A percentile compares a stretch with the other conserved stretches of the same genome.
Conservation (phyloP, 2,888 invertebrate species). For the Brachypalpus laphriformis region DNA sequence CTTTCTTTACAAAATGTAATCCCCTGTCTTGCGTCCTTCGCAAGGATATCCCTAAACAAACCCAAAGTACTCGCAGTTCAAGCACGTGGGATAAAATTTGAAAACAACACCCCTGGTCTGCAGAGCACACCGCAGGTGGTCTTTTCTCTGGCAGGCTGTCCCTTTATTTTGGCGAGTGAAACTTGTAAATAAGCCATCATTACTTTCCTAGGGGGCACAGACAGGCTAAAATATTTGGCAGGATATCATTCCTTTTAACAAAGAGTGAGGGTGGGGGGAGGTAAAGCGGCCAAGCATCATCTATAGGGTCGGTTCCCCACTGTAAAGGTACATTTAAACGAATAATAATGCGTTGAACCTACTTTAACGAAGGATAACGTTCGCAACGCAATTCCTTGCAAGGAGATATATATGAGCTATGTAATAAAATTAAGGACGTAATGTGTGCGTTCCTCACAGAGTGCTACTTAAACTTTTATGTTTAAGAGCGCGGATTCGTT, state of each 20-base stretch:
- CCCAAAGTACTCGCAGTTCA: not conserved
- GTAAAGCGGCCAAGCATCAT: not conserved
- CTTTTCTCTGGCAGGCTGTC: not conserved
- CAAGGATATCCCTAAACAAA: not conserved
- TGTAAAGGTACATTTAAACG: not conserved
- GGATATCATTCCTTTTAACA: slow-evolving; percentile 1
- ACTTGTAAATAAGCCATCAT: slow-evolving; percentile 31
- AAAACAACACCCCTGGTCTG: not conserved
- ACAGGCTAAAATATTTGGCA: slow-evolving; percentile 25
- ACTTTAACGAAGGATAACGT: slow-evolving; percentile 14
- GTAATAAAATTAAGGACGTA: slow-evolving; percentile 26
- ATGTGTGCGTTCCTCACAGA: slow-evolving; percentile 12
- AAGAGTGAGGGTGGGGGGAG: not conserved
- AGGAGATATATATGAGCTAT: slow-evolving; percentile 2
- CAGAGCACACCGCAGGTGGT: slow-evolving; percentile 22
- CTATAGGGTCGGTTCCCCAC: not conserved
- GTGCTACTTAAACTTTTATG: slow-evolving; percentile 34
- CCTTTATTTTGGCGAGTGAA: not conserved
- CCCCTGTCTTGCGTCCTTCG: not conserved
- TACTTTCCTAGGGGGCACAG: slow-evolving; percentile 7
- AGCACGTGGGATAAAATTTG: slow-evolving; percentile 1
- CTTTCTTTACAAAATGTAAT: not conserved
- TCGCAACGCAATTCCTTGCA: not conserved
- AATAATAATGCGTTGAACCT: slow-evolving; percentile 1
- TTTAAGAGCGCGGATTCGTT: not conserved